Evolutionary conservation across 1,140 invertebrate genomes (phyloP).

Genomic region (Bombus waltoni): DNA sequence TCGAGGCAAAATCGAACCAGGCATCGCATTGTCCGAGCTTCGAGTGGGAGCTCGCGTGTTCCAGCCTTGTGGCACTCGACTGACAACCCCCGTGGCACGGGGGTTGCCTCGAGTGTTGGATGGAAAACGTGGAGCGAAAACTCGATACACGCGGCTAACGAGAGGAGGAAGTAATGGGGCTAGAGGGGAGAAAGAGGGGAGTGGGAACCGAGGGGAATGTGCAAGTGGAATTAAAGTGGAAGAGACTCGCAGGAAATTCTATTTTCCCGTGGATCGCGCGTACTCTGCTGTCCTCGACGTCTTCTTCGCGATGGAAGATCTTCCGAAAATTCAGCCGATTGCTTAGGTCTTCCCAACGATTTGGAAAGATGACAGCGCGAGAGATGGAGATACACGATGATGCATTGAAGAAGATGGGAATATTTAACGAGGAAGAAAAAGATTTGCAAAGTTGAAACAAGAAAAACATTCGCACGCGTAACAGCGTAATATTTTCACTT

Average conservation of each 20-base stretch:
- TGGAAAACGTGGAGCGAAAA: constrained; percentile 50
- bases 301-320: no score
- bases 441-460: not conserved
- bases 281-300: no score
- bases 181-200: not conserved
- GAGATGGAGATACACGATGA: no score
- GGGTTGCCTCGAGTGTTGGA: constrained; percentile 10
- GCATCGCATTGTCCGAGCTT: constrained; percentile 50
- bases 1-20: constrained; percentile 55
- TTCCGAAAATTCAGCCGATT: not conserved
- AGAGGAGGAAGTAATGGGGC: constrained; percentile 21
- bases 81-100: not conserved
- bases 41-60: constrained; percentile 43
- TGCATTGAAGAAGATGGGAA: not conserved
- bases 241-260: constrained; percentile 29
- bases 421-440: not conserved
- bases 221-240: constrained; percentile 31
- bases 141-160: constrained; percentile 56
- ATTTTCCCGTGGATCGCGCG: not conserved
- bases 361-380: no score
- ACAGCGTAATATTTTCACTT: not conserved
- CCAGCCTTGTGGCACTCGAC: constrained; percentile 14
- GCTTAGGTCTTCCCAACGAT: not conserved
- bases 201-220: constrained; percentile 25
- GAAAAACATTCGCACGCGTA: not conserved